Percentiles rank a stretch among this genome's conserved stretches.
Conservation (phyloP, 30 jellyfish, hydroid and myxozoan genomes). For the Calvadosia cruxmelitensis region DNA sequence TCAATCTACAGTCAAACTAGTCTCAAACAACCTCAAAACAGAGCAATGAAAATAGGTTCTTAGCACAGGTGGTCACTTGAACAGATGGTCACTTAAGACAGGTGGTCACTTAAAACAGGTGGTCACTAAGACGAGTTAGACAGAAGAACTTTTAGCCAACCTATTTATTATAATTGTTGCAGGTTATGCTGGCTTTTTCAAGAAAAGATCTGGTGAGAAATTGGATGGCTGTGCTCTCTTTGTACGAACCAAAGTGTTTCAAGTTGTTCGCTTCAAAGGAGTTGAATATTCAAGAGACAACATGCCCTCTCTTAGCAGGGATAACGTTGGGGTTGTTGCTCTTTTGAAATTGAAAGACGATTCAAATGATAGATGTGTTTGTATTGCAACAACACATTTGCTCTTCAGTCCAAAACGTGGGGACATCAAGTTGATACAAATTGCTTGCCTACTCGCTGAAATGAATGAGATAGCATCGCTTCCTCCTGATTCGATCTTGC, state of each 20-base stretch:
- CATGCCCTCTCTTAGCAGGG: conserved; percentile 49
- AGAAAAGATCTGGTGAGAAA: conserved; percentile 76
- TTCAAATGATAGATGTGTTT: background rate
- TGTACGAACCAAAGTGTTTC: conserved; percentile 26
- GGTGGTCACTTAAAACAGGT: no score
- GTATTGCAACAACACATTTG: conserved; percentile 79
- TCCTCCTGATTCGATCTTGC: background rate
- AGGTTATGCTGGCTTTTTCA: conserved; percentile 79
- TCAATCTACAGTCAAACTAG: no score
- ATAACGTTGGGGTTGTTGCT: conserved; percentile 63
- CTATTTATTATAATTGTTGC: no score
- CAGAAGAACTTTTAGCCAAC: no score
- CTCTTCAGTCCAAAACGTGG: conserved; percentile 83
- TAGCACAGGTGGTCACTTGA: no score
- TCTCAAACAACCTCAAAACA: no score
- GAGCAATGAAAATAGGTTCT: no score
- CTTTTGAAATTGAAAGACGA: conserved; percentile 23
- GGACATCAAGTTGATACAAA: conserved; percentile 75
- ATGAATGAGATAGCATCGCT: conserved; percentile 40
- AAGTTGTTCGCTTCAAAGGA: conserved; percentile 6
- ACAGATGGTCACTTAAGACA: no score
- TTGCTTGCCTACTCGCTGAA: conserved; percentile 72
- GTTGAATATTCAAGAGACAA: conserved; percentile 30
- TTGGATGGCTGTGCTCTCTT: conserved; percentile 94
- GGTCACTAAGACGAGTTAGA: no score